These are phyloP conservation scores for Diaphora mendica DNA, from an alignment of 2,888 invertebrate genomes.

Conservation along the genomic window DNA sequence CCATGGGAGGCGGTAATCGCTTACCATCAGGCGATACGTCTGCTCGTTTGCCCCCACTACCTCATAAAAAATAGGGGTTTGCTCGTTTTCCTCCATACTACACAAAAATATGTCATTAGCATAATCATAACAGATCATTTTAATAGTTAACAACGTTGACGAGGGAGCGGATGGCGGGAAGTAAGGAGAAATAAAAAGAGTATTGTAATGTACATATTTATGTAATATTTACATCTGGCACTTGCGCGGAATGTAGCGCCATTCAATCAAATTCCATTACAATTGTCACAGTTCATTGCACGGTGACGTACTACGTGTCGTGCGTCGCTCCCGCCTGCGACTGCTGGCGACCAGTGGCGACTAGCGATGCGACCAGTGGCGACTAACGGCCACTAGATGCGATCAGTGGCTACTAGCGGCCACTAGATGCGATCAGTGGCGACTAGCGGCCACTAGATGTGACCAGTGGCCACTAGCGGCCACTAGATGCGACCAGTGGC, in stretches of 20 bases:
- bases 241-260: slow-evolving; percentile 27
- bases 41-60: no score
- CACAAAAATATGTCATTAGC: no score
- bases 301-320: slow-evolving; percentile 5
- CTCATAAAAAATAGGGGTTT: no score
- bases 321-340: slow-evolving; percentile 3
- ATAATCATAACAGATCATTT: no score
- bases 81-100: no score
- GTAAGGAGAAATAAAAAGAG: slow-evolving; percentile 27
- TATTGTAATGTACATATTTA: slow-evolving; percentile 35
- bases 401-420: background rate
- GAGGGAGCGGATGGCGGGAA: no score
- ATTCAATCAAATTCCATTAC: slow-evolving; percentile 21
- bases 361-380: background rate
- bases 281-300: slow-evolving; percentile 16
- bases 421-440: background rate
- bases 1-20: no score
- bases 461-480: background rate
- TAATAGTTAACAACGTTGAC: no score
- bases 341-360: background rate
- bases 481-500: background rate
- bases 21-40: no score
- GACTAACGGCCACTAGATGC: background rate
- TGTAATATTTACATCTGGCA: slow-evolving; percentile 49
- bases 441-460: background rate